These are phyloP conservation scores for Hoplostethus atlanticus DNA, from an alignment of 2,797 vertebrate genomes.

Conservation along the genomic window DNA sequence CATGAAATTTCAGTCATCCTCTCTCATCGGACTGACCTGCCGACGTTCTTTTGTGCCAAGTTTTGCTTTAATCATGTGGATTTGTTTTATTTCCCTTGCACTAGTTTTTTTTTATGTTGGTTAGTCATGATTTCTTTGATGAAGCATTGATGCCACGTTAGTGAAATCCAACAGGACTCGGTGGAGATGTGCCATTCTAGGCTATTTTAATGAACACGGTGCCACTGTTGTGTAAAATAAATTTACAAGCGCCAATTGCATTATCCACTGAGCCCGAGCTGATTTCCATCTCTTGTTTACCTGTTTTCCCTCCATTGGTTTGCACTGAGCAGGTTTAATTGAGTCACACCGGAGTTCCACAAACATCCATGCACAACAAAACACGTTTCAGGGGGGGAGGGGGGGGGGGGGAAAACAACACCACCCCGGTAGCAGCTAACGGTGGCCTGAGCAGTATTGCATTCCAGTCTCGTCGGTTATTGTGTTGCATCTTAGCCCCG, in stretches of 20 bases:
- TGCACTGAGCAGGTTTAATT: slow-evolving; percentile 25
- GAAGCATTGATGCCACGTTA: slow-evolving; percentile 28
- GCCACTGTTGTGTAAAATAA: neutral
- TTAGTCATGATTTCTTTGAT: slow-evolving; percentile 27
- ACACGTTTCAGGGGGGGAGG: neutral
- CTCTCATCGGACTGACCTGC: slow-evolving; percentile 3
- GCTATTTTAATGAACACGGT: slow-evolving; percentile 17
- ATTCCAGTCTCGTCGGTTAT: slow-evolving; percentile 4
- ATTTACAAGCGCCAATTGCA: neutral
- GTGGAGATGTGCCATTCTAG: neutral
- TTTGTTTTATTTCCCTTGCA: slow-evolving; percentile 33
- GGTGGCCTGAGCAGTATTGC: neutral
- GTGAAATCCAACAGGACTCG: neutral
- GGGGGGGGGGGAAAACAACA: neutral
- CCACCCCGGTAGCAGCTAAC: neutral
- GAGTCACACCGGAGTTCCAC: slow-evolving; percentile 29
- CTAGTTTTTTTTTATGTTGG: slow-evolving; percentile 23
- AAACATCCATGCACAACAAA: slow-evolving; percentile 42
- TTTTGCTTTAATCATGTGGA: slow-evolving; percentile 30
- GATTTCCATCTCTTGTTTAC: too few species aligned
- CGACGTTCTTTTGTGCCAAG: slow-evolving; percentile 31
- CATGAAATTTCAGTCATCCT: slow-evolving; percentile 20
- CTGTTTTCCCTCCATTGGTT: neutral
- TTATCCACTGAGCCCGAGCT: neutral
- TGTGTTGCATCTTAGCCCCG: slow-evolving; percentile 1